Evolutionary conservation across 2,888 invertebrate genomes (phyloP), one percentile per base, ranked within the genome.

Genomic region (Microplitis manilae): DNA sequence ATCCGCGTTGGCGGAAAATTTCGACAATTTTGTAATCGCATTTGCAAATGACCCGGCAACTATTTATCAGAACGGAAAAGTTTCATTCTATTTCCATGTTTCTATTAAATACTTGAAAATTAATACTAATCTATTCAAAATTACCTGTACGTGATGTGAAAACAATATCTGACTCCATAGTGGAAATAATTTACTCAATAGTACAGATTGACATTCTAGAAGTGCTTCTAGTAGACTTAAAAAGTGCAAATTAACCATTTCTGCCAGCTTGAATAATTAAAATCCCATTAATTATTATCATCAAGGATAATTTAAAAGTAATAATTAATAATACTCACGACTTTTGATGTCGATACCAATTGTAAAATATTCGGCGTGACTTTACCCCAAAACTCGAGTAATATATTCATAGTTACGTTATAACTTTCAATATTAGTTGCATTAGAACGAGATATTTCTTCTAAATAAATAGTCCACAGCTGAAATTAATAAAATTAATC

Each of bases 381-480:
- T 90, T 98, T 96, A 72, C 97, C 96, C 99, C 99, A 99, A 92
- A 99, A 99, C 91, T 99, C 98, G 84, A 98, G 94, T 75, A 99
- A 92, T 81, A 97, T 96, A 81, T 94, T 95, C 90, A 95, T 93
- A 0, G 95, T 94, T 13, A 94, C 91, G 85, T 94, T 92, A 86
- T 95, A 94, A 13, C 94, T 92, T 86, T 96, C 96, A 60, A 92
- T 92, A 87, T 92, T 94, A 81, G 93, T 95, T 82, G 92, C 91
- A 86, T 93, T 92, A 65, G 91, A 92, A 68, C 92, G 92, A 1
- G 96, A 94, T 85, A 95, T 92, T 90, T 96, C 96, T 90, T 99
- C 99, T 88, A 99, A 93, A 91, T 99, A 99, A 83, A 99, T 94
- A 0, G 99, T 99, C 99, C 99, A 99, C 80, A 99, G 92, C 93